phyloP scores from a whole-genome alignment of 37 sponge, comb jelly and placozoan species.

The Tethya wilhelma region DNA sequence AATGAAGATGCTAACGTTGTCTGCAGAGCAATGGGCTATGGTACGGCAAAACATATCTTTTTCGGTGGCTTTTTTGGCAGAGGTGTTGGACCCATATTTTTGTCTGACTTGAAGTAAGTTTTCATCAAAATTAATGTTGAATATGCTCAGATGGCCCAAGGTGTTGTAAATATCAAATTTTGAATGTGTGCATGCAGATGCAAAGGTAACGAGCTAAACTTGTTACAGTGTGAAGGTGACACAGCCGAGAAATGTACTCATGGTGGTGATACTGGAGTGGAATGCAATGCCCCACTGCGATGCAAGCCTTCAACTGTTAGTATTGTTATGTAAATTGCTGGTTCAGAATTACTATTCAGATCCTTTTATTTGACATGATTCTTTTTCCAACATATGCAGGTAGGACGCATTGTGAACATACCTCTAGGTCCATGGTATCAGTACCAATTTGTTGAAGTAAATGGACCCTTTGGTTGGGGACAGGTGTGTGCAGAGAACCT shows the following conservation, averaged over 20 bases:
- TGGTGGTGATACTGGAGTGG: constrained; percentile 57
- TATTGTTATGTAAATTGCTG: no score
- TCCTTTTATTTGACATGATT: no score
- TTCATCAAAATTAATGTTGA: no score
- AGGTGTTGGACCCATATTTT: constrained; percentile 40
- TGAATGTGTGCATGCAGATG: no score
- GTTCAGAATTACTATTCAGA: no score
- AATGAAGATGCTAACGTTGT: constrained; percentile 48
- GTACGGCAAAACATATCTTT: constrained; percentile 14
- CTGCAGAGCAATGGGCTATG: constrained; percentile 75
- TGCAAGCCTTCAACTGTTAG: neutral
- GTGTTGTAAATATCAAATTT: no score
- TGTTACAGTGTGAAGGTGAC: constrained; percentile 11
- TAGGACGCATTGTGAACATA: no score
- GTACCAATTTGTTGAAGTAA: constrained; percentile 27
- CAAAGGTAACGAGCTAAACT: constrained; percentile 16
- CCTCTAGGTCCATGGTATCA: neutral
- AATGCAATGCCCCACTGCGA: constrained; percentile 53
- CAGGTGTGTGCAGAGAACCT: constrained; percentile 21
- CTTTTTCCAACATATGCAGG: no score
- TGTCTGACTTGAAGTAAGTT: constrained; percentile 24
- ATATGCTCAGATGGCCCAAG: no score
- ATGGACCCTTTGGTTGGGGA: constrained; percentile 47
- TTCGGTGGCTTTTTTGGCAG: constrained; percentile 27
- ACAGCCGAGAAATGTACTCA: constrained; percentile 8